Evolutionary conservation across 2,113 vertebrate species (phyloP).

Genomic region (Stigmatopora nigra): DNA sequence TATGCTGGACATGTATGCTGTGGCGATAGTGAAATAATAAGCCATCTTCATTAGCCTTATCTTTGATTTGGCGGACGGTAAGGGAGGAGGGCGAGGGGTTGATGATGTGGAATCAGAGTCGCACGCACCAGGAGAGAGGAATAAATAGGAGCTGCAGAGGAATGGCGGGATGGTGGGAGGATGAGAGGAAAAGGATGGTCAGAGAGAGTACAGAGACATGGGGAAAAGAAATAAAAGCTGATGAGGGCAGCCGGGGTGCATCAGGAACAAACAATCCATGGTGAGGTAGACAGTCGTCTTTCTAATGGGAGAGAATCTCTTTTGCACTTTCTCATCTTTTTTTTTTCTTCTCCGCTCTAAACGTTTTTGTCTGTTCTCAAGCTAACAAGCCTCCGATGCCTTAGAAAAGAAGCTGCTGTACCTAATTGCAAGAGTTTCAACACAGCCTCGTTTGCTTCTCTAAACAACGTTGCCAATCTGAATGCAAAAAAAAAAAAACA

Average conservation of each 20-base stretch:
- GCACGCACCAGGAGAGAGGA: constrained; percentile 23
- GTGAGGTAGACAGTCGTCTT: constrained; percentile 49
- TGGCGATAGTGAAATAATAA: constrained; percentile 34
- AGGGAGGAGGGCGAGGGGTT: constrained; percentile 6
- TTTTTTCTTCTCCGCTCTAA: constrained; percentile 28
- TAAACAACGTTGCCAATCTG: constrained; percentile 60
- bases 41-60: constrained; percentile 55
- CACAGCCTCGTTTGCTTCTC: constrained; percentile 57
- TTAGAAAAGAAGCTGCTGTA: constrained; percentile 61
- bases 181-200: constrained; percentile 49
- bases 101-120: constrained; percentile 37
- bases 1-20: constrained; percentile 17
- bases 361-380: constrained; percentile 68
- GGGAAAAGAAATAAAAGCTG: constrained; percentile 34
- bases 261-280: constrained; percentile 48
- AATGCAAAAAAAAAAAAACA: constrained; percentile 55
- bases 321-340: constrained; percentile 60
- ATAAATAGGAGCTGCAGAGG: constrained; percentile 40
- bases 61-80: constrained; percentile 44
- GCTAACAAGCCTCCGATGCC: constrained; percentile 66
- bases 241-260: constrained; percentile 26
- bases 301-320: constrained; percentile 61
- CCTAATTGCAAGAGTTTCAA: constrained; percentile 66
- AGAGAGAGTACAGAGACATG: constrained; percentile 24
- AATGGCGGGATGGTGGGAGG: constrained; percentile 36